Percentiles rank a stretch among this genome's conserved stretches.
These are phyloP conservation scores for Acanthurus lineatus DNA, from an alignment of 2,797 vertebrate genomes.

Conservation along the genomic window DNA sequence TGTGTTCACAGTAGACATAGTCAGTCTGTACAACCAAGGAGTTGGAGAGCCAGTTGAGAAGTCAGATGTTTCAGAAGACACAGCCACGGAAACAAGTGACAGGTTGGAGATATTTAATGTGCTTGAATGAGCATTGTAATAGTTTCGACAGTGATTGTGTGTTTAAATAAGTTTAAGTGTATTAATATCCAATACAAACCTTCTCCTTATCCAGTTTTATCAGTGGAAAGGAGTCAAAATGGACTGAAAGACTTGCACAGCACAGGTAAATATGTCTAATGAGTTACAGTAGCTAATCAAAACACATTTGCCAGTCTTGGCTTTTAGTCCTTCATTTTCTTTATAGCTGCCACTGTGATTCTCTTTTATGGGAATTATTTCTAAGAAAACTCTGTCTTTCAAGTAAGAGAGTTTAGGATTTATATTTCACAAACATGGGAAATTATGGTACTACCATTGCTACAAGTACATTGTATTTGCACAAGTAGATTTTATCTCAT, in stretches of 20 bases:
- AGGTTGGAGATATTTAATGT: slow-evolving; percentile 72
- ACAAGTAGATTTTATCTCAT: background rate
- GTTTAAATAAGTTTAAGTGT: background rate
- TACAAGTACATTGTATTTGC: no score
- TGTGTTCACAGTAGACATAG: slow-evolving; percentile 80
- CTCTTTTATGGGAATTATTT: slow-evolving; percentile 5
- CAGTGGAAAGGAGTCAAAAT: slow-evolving; percentile 73
- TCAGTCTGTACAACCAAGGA: slow-evolving; percentile 82
- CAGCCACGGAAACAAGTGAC: slow-evolving; percentile 44
- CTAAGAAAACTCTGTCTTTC: background rate
- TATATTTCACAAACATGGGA: background rate
- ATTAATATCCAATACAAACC: background rate
- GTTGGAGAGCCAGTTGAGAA: slow-evolving; percentile 62
- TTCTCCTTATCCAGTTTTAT: slow-evolving; percentile 46
- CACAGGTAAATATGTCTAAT: slow-evolving; percentile 84
- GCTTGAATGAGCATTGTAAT: background rate
- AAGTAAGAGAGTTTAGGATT: background rate
- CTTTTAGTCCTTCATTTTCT: accelerated
- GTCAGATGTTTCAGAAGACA: slow-evolving; percentile 17
- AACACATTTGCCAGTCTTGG: background rate
- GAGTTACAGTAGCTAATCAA: background rate
- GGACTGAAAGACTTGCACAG: slow-evolving; percentile 81
- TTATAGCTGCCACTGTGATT: background rate
- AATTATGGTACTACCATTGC: background rate
- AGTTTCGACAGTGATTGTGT: no score